A percentile compares a stretch with the other conserved stretches of the same genome.
Evolutionary conservation across 2,113 vertebrate genomes (phyloP).

Genomic region (Anolis sagrei): DNA sequence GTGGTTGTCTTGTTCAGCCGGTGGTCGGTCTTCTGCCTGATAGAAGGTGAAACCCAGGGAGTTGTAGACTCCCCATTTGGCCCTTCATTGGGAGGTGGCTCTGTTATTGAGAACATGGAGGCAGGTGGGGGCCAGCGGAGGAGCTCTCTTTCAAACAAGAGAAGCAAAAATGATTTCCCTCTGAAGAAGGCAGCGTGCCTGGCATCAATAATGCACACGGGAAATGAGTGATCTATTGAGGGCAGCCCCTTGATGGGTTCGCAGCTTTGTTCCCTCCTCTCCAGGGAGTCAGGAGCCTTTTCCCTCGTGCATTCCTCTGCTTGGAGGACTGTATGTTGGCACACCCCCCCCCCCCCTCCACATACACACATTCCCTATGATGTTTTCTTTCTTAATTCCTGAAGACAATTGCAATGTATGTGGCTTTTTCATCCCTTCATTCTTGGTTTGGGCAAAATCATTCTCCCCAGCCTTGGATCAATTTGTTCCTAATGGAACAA

Average conservation of each 20-base stretch:
- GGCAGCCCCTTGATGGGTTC: conserved; percentile 9
- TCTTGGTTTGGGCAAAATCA: background rate
- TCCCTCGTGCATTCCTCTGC: background rate
- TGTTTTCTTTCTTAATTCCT: background rate
- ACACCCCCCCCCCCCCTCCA: too few relatives aligned
- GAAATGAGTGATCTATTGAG: conserved; percentile 34
- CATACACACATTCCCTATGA: too few relatives aligned
- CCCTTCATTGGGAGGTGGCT: background rate
- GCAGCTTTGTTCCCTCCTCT: background rate
- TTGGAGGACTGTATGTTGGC: too few relatives aligned
- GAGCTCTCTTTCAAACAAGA: background rate
- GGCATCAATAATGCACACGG: conserved; percentile 27
- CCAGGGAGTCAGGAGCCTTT: too few relatives aligned
- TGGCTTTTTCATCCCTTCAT: background rate
- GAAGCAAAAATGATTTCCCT: background rate
- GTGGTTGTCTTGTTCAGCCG: background rate
- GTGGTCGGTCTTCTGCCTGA: background rate
- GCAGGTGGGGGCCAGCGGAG: background rate
- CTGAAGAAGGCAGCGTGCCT: background rate
- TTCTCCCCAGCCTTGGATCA: background rate
- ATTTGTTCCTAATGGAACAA: background rate
- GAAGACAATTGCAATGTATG: background rate
- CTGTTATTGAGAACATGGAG: background rate
- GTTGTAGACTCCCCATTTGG: too few relatives aligned
- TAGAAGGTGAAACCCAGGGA: background rate